phyloP scores from a whole-genome alignment of 2,113 vertebrate species.

The Calypte anna region DNA sequence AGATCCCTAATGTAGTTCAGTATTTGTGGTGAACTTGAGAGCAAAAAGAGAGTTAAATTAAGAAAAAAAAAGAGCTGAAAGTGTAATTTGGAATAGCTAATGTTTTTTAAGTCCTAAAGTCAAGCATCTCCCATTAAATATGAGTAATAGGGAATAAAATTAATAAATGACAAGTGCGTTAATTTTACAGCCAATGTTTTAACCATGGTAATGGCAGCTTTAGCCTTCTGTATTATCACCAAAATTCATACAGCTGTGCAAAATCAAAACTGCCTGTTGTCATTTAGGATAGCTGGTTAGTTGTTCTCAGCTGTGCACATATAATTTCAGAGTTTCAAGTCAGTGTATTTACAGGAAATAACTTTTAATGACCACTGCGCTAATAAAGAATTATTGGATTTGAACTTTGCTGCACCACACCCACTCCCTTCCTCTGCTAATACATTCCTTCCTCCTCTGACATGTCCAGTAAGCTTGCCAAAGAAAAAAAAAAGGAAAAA shows the following conservation, averaged over 20 bases:
- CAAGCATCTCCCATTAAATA: constrained; percentile 27
- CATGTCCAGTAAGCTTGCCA: not conserved
- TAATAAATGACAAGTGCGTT: not conserved
- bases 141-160: constrained; percentile 11
- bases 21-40: not conserved
- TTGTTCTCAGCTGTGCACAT: not conserved
- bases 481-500: not conserved
- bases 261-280: not conserved
- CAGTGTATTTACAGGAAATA: not conserved
- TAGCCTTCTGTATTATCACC: not conserved
- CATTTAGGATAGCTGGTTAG: not conserved
- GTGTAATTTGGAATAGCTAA: not conserved
- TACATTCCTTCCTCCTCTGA: constrained; percentile 18
- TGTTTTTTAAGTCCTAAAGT: not conserved
- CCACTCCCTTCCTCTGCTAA: not conserved
- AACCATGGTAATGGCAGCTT: not conserved
- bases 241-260: not conserved
- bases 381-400: not conserved
- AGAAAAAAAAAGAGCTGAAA: not conserved
- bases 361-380: not conserved
- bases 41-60: not conserved
- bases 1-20: not conserved
- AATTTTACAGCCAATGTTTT: constrained; percentile 4
- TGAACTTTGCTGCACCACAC: not conserved
- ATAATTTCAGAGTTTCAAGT: not conserved